These are phyloP conservation scores for Thyatira batis DNA, from an alignment of 2,888 invertebrate genomes.

Conservation along the genomic window DNA sequence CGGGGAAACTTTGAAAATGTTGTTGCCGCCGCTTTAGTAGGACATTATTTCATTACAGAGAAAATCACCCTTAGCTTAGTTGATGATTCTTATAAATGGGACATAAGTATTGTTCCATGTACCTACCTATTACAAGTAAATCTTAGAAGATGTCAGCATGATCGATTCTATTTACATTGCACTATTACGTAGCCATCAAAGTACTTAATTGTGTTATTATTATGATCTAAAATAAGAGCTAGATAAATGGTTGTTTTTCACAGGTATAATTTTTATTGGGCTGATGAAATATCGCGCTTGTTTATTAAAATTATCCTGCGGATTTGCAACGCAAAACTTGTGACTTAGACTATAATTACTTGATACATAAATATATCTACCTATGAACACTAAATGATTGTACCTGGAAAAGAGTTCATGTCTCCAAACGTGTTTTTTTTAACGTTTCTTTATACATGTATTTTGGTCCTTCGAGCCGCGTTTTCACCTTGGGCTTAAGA, in stretches of 20 bases:
- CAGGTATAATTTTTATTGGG: background rate
- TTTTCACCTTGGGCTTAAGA: background rate
- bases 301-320: background rate
- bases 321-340: too few species aligned
- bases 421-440: background rate
- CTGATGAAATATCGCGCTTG: background rate
- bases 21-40: too few species aligned
- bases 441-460: too few species aligned
- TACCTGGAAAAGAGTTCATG: slow-evolving; percentile 15
- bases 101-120: background rate
- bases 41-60: too few species aligned
- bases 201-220: too few species aligned
- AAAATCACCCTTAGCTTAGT: too few species aligned
- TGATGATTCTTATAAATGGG: background rate
- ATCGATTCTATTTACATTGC: background rate
- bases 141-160: background rate
- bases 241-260: background rate
- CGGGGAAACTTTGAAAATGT: too few species aligned
- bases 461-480: background rate
- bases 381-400: slow-evolving; percentile 39
- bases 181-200: background rate
- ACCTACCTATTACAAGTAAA: background rate
- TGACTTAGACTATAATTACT: background rate
- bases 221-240: background rate
- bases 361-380: slow-evolving; percentile 10